phyloP scores from a whole-genome alignment of 2,797 vertebrate species.

The Trichosurus vulpecula region DNA sequence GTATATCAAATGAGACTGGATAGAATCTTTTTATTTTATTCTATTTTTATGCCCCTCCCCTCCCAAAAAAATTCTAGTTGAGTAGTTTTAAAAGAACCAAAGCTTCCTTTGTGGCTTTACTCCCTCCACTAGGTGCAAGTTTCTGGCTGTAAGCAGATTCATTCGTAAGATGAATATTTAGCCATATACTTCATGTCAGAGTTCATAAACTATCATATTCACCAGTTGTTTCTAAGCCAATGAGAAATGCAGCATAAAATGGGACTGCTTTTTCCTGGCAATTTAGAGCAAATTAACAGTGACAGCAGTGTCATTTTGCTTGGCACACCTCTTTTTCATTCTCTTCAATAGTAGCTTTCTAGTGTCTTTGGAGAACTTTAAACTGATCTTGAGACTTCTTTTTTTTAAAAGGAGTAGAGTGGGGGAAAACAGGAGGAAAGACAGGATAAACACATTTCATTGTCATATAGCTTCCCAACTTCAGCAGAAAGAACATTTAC shows the following conservation, averaged over 20 bases:
- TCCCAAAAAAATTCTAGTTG: background rate
- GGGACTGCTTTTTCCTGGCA: slow-evolving; percentile 75
- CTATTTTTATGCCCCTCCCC: background rate
- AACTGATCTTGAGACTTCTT: slow-evolving; percentile 81
- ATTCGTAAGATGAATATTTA: slow-evolving; percentile 82
- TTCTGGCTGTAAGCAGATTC: slow-evolving; percentile 70
- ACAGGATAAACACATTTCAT: slow-evolving; percentile 63
- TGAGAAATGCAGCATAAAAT: slow-evolving; percentile 73
- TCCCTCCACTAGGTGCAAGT: slow-evolving; percentile 45
- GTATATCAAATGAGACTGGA: slow-evolving; percentile 33
- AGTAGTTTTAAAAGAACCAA: slow-evolving; percentile 50
- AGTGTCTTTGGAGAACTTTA: slow-evolving; percentile 81
- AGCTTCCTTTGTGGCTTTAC: slow-evolving; percentile 47
- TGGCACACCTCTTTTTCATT: slow-evolving; percentile 78
- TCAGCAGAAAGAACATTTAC: slow-evolving; percentile 74
- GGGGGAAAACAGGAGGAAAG: background rate
- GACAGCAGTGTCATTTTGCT: slow-evolving; percentile 81
- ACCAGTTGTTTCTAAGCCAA: slow-evolving; percentile 76
- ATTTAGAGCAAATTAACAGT: slow-evolving; percentile 84
- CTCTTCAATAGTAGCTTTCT: slow-evolving; percentile 76
- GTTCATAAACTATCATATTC: slow-evolving; percentile 79
- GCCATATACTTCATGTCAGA: slow-evolving; percentile 70
- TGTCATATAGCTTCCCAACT: slow-evolving; percentile 73
- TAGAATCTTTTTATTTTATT: slow-evolving; percentile 28
- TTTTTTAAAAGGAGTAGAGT: slow-evolving; percentile 46